phyloP scores from a whole-genome alignment of 2,797 vertebrate genomes.

The Alfaro cultratus region DNA sequence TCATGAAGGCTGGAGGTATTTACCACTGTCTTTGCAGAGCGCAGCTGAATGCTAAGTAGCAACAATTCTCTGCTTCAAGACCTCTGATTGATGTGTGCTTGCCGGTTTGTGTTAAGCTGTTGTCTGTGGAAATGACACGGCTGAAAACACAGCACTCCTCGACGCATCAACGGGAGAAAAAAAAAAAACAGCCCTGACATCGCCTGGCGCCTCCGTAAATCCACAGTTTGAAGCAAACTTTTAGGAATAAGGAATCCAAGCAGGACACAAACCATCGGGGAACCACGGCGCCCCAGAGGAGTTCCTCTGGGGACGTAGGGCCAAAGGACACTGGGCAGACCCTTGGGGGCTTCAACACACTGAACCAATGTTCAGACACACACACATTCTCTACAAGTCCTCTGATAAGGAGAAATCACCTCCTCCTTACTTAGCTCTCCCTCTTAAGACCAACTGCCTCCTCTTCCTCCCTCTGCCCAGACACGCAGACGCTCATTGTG shows the following conservation, averaged over 20 bases:
- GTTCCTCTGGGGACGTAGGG: constrained; percentile 19
- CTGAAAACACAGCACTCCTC: constrained; percentile 72
- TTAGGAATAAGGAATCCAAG: constrained; percentile 19
- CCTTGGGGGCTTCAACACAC: constrained; percentile 10
- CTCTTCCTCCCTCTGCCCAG: constrained; percentile 62
- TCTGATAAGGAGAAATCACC: not conserved
- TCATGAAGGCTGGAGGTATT: constrained; percentile 70
- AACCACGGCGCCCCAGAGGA: constrained; percentile 45
- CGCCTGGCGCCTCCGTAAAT: constrained; percentile 58
- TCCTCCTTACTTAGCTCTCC: constrained; percentile 11
- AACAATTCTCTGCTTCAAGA: constrained; percentile 76
- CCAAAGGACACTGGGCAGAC: constrained; percentile 15
- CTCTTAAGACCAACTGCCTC: constrained; percentile 16
- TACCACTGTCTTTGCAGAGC: constrained; percentile 73
- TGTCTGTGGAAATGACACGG: constrained; percentile 80
- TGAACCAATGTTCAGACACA: not conserved
- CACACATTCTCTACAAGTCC: not conserved
- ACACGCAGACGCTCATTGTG: constrained; percentile 82
- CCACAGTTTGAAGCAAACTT: constrained; percentile 63
- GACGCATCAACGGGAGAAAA: constrained; percentile 59
- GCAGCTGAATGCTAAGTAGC: constrained; percentile 75
- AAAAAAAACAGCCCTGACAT: constrained; percentile 58
- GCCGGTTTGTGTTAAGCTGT: constrained; percentile 80
- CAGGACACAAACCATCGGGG: constrained; percentile 35
- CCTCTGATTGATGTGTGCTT: constrained; percentile 82